Conservation (phyloP, 2,113 vertebrate species). For the Gulo gulo region DNA sequence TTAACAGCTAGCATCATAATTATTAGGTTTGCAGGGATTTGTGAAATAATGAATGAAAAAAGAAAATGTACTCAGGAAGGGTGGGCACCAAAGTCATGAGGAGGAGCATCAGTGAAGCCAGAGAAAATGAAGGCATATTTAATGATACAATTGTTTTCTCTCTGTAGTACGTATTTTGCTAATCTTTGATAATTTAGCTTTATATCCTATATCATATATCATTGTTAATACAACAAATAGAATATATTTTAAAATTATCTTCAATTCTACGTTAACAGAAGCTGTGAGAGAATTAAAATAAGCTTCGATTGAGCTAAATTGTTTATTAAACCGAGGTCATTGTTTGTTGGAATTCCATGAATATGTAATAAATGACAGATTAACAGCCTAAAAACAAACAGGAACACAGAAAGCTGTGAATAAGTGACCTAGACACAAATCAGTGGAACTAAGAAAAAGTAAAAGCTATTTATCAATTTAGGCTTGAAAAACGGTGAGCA, state of each 20-base stretch:
- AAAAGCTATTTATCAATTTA: neutral
- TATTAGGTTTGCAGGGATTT: neutral
- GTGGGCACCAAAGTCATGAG: neutral
- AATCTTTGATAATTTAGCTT: neutral
- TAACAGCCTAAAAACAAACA: neutral
- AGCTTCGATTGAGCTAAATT: neutral
- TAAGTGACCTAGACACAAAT: neutral
- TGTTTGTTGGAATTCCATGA: neutral
- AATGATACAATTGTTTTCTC: neutral
- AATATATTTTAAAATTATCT: constrained; percentile 13
- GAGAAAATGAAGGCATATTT: neutral
- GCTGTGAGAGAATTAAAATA: neutral
- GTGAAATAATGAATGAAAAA: neutral
- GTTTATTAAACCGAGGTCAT: neutral
- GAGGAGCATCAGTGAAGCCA: neutral
- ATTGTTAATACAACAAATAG: neutral
- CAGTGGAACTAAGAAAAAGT: neutral
- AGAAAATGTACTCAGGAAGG: neutral
- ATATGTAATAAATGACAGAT: neutral
- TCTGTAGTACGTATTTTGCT: neutral
- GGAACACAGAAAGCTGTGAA: neutral
- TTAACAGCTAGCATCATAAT: neutral
- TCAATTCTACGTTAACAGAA: neutral
- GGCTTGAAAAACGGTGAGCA: neutral
- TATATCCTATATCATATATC: neutral